Evolutionary conservation across 2,113 vertebrate species (phyloP).

Genomic region (Mastomys natalensis): DNA sequence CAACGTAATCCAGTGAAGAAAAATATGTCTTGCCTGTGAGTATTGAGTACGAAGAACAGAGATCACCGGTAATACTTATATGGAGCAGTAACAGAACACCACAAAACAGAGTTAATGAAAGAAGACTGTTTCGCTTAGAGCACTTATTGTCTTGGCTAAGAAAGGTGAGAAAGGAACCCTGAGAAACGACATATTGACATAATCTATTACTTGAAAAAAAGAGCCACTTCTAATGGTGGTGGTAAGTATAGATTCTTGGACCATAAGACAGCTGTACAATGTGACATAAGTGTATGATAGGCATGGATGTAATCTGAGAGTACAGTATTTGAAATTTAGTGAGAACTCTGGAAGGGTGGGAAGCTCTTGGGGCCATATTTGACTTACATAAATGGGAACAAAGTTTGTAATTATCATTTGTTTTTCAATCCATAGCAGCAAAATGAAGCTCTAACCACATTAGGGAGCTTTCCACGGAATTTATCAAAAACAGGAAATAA

Average conservation of each 20-base stretch:
- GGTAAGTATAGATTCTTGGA: slow-evolving; percentile 4
- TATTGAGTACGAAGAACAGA: not conserved
- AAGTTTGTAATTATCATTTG: slow-evolving; percentile 13
- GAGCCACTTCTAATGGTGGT: not conserved
- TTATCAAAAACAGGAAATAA: slow-evolving; percentile 36
- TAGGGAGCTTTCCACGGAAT: slow-evolving; percentile 12
- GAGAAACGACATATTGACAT: slow-evolving; percentile 25
- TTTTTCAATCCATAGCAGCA: slow-evolving; percentile 16
- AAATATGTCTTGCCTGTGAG: slow-evolving; percentile 35
- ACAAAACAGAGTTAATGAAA: slow-evolving; percentile 17
- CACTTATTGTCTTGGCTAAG: not conserved
- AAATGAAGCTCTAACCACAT: slow-evolving; percentile 31
- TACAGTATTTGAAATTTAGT: slow-evolving; percentile 34
- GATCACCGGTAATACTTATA: not conserved
- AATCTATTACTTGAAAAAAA: not conserved
- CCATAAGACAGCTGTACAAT: not conserved
- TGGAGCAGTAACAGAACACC: not conserved
- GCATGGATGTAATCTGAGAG: slow-evolving; percentile 10
- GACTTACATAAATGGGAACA: slow-evolving; percentile 47
- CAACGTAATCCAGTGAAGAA: slow-evolving; percentile 5
- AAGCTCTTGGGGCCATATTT: slow-evolving; percentile 1
- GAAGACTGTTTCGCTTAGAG: slow-evolving; percentile 29
- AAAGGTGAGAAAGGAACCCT: slow-evolving; percentile 10
- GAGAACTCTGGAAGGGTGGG: slow-evolving; percentile 18
- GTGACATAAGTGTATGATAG: not conserved